These are phyloP conservation scores for Heliconius sara DNA, from an alignment of 2,888 invertebrate genomes.

Conservation along the genomic window DNA sequence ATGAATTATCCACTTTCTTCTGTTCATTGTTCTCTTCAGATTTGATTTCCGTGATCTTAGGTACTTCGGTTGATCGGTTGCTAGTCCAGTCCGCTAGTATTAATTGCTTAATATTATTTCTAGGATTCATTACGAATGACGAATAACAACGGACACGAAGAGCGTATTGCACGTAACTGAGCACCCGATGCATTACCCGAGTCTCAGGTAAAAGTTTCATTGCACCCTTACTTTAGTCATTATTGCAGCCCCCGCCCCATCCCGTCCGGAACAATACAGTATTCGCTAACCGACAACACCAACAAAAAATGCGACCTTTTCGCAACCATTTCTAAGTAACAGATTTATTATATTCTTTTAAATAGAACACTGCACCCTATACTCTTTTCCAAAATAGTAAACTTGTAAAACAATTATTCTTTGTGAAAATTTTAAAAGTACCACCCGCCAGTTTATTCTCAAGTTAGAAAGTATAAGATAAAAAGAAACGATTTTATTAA, in stretches of 20 bases:
- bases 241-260: conserved; percentile 67
- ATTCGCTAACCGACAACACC: conserved; percentile 69
- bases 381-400: conserved; percentile 33
- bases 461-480: conserved; percentile 9
- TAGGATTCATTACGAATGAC: conserved; percentile 49
- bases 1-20: conserved; percentile 23
- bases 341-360: conserved; percentile 54
- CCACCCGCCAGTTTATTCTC: neutral
- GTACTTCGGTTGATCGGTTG: conserved; percentile 39
- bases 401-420: conserved; percentile 22
- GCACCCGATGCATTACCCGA: conserved; percentile 42
- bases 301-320: conserved; percentile 75
- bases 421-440: neutral
- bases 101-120: conserved; percentile 63
- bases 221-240: conserved; percentile 74
- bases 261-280: conserved; percentile 65
- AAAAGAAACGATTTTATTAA: neutral
- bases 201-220: conserved; percentile 76
- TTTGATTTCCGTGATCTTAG: conserved; percentile 42
- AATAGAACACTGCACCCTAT: conserved; percentile 52
- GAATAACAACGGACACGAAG: conserved; percentile 37
- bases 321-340: conserved; percentile 72
- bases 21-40: conserved; percentile 31
- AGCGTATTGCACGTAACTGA: conserved; percentile 40
- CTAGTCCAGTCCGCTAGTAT: conserved; percentile 66